Evolutionary conservation across 1,140 invertebrate genomes (phyloP).

Genomic region (Carposina sasakii): DNA sequence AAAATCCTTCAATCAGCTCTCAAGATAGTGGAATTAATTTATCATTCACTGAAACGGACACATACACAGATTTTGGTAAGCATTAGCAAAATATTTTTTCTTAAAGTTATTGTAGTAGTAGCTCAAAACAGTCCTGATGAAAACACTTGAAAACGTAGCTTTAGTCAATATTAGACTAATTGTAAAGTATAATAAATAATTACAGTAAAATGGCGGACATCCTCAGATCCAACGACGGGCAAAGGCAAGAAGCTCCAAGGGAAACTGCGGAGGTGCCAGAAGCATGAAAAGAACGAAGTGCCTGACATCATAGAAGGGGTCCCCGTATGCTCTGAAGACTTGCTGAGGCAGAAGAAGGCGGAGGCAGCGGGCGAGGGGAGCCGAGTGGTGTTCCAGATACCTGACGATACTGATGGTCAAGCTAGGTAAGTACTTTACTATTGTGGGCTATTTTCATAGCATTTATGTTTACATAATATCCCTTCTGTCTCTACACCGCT

Average conservation of each 20-base stretch:
- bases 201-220: slow-evolving; percentile 63
- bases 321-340: slow-evolving; percentile 60
- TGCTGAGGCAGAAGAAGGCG: slow-evolving; percentile 30
- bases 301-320: slow-evolving; percentile 71
- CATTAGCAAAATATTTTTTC: too few species aligned
- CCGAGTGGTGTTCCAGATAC: slow-evolving; percentile 50
- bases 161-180: too few species aligned
- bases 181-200: too few species aligned
- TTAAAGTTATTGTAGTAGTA: too few species aligned
- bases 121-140: too few species aligned
- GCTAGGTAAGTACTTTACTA: slow-evolving; percentile 33
- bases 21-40: slow-evolving; percentile 85
- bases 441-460: too few species aligned
- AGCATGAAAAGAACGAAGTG: slow-evolving; percentile 67
- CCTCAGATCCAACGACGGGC: slow-evolving; percentile 60
- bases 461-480: too few species aligned
- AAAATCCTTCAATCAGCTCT: slow-evolving; percentile 79
- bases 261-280: slow-evolving; percentile 51
- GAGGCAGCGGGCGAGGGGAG: slow-evolving; percentile 21
- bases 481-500: too few species aligned
- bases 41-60: slow-evolving; percentile 80
- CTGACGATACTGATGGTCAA: slow-evolving; percentile 41
- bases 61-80: slow-evolving; percentile 61
- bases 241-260: slow-evolving; percentile 56
- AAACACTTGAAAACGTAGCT: too few species aligned